Conservation (phyloP, 2,797 vertebrate species). For the Crypturellus tataupa region DNA sequence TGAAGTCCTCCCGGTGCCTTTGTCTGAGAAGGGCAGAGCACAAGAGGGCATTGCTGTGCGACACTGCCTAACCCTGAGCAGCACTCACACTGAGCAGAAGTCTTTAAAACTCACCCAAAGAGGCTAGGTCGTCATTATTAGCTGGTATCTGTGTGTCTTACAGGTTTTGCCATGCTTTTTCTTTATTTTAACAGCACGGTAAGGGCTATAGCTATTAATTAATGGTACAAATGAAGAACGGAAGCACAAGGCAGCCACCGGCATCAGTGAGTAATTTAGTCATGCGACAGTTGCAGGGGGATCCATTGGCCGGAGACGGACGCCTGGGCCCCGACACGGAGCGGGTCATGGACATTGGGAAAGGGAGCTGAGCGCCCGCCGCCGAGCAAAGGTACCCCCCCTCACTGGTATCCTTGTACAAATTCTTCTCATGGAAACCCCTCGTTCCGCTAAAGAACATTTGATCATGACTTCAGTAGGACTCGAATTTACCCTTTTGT, state of each 20-base stretch:
- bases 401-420: not conserved
- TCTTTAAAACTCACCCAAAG: not conserved
- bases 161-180: not conserved
- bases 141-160: not conserved
- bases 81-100: fast-evolving
- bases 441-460: not conserved
- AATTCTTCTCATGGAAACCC: not conserved
- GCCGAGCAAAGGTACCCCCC: not conserved
- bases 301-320: not conserved
- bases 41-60: not conserved
- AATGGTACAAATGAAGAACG: constrained; percentile 6
- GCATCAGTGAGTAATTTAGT: not conserved
- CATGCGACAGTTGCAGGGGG: not conserved
- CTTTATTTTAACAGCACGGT: not conserved
- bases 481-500: not conserved
- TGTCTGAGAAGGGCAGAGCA: not conserved
- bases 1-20: not conserved
- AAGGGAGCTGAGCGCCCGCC: not conserved
- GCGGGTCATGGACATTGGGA: not conserved
- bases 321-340: not conserved
- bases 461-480: not conserved
- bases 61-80: not conserved
- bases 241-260: not conserved
- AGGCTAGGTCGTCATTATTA: not conserved
- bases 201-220: constrained; percentile 3